Evolutionary conservation across 2,888 invertebrate genomes (phyloP), one percentile per base, ranked within the genome.

Genomic region (Ochropacha duplaris): DNA sequence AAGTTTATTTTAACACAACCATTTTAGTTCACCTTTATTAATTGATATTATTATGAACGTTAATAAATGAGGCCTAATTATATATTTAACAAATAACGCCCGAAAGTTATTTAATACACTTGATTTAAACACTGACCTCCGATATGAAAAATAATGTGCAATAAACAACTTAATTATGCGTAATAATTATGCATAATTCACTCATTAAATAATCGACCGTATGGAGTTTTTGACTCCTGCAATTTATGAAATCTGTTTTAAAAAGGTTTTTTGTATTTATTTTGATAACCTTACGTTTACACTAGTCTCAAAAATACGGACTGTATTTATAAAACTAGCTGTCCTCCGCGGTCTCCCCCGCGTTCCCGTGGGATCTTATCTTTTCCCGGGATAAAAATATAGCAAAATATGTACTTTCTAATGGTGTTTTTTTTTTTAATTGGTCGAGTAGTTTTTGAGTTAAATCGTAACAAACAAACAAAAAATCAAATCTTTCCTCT

Each of bases 111-210:
- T 49, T 19, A 55, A 49, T 49, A 49, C 50, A 55, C 55, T 49
- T 49, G 5, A 50, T 24, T 51, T 31, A n/a, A 31, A 31, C 31
- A 22, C 31, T 52, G 52, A 52, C 31, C 52, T 52, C 52, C 52
- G 26, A 52, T 52, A 12, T 22, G 52, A 52, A 2, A 52, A 52
- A 31, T 34, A 52, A 31, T 31, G 34, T 14, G 31, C 19, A 31
- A 19, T 31, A 52, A 19, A 22, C 52, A 52, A 31, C 31, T 52
- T 52, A 31, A 52, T 52, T 52, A 52, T 22, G 19, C 31, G 22
- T 31, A 52, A 31, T 52, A 52, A 31, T 52, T 12, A n/a, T n/a
- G 8, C 50, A 52, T 31, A 52, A 31, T 52, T 31, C 44, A 31
- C 31, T 51, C 16, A 12, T 22, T 22, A 31, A 51, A 16, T 51